Percentiles rank a stretch among this genome's conserved stretches.
Evolutionary conservation across 2,888 invertebrate genomes (phyloP).

Genomic region (Acronicta aceris): DNA sequence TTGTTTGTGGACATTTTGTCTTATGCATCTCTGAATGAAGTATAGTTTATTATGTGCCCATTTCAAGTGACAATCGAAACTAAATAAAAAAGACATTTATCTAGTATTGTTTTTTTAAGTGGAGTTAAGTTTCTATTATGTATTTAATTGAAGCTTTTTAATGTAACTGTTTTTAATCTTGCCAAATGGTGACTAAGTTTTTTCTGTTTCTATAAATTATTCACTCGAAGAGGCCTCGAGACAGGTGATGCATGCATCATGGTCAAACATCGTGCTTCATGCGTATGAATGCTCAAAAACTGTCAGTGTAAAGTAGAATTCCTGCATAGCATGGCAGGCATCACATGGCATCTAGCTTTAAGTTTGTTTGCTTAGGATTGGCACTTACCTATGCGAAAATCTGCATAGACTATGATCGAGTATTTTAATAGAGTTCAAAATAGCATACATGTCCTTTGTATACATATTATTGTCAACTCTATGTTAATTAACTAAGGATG

Average conservation of each 20-base stretch:
- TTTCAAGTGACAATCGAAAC: conserved; percentile 4
- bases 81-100: conserved; percentile 31
- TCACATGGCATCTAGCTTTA: no score
- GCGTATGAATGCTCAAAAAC: no score
- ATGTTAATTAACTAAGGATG: not conserved
- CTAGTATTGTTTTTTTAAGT: conserved; percentile 22
- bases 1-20: not conserved
- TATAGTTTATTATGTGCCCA: no score
- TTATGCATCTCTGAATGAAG: not conserved
- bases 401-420: no score
- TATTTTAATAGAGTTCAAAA: no score
- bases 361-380: no score
- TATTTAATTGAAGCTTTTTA: conserved; percentile 36
- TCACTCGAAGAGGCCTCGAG: not conserved
- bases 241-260: no score
- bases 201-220: not conserved
- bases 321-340: no score
- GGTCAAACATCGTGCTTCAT: no score
- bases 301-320: no score
- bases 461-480: not conserved
- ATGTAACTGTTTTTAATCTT: conserved; percentile 33
- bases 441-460: not conserved
- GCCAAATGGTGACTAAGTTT: conserved; percentile 37
- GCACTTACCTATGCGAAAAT: no score
- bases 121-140: conserved; percentile 42